A percentile compares a stretch with the other conserved stretches of the same genome.
Conservation (phyloP, 64 coral and sea anemone species). For the Orbicella faveolata region DNA sequence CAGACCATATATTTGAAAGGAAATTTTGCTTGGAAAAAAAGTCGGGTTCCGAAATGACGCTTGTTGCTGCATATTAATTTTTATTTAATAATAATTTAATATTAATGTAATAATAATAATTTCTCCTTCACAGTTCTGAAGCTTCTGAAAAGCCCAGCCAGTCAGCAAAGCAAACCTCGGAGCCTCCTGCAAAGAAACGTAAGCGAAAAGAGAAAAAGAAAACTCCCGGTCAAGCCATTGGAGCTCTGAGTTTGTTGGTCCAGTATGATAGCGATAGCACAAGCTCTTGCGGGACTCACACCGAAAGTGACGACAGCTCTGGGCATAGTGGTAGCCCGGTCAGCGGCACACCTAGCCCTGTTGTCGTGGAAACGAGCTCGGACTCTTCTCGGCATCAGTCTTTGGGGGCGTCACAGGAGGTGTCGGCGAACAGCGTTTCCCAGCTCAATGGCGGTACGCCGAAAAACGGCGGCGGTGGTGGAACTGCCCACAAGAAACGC, state of each 20-base stretch:
- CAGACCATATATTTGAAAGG: no score
- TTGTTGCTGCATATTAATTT: no score
- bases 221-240: constrained; percentile 49
- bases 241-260: constrained; percentile 75
- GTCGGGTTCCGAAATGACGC: no score
- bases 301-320: constrained; percentile 82
- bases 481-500: constrained; percentile 53
- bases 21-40: no score
- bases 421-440: background rate
- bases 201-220: constrained; percentile 54
- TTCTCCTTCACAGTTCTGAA: background rate
- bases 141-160: constrained; percentile 22
- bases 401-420: background rate
- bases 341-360: constrained; percentile 40
- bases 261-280: constrained; percentile 91
- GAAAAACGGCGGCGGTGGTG: background rate
- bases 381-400: constrained; percentile 8
- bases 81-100: no score
- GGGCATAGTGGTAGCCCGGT: constrained; percentile 75
- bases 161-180: background rate
- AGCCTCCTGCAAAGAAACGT: constrained; percentile 32
- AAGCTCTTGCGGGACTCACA: constrained; percentile 63
- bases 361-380: background rate
- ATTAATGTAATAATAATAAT: background rate
- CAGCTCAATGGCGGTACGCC: constrained; percentile 41